Evolutionary conservation across 1,140 invertebrate species (phyloP).

Genomic region (Apis dorsata): DNA sequence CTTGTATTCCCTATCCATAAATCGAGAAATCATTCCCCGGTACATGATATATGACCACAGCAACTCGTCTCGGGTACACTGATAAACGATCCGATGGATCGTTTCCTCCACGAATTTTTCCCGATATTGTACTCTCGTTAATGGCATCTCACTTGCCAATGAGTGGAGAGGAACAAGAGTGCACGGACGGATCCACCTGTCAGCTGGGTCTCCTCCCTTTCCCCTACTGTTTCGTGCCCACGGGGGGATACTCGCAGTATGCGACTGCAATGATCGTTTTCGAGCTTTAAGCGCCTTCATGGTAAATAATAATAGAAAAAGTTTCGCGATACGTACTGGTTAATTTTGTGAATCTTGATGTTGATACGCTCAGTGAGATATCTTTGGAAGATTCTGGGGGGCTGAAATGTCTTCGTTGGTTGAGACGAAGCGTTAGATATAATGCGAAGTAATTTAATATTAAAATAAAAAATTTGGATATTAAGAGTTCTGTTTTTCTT

Average conservation of each 20-base stretch:
- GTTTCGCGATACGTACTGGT: too few species aligned
- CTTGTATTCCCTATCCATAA: slow-evolving; percentile 38
- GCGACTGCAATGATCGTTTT: slow-evolving; percentile 42
- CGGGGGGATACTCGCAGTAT: slow-evolving; percentile 52
- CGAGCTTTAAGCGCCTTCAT: slow-evolving; percentile 70
- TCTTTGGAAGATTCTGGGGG: too few species aligned
- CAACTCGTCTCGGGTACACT: slow-evolving; percentile 43
- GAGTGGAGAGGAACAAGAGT: not conserved
- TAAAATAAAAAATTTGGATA: too few species aligned
- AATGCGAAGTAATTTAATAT: too few species aligned
- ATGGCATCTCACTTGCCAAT: slow-evolving; percentile 59
- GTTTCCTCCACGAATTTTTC: slow-evolving; percentile 54
- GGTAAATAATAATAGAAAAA: slow-evolving; percentile 22
- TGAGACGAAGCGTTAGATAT: too few species aligned
- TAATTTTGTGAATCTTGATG: too few species aligned
- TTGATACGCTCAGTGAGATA: too few species aligned
- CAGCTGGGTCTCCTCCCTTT: slow-evolving; percentile 37
- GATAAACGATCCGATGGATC: slow-evolving; percentile 57
- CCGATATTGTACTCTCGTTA: slow-evolving; percentile 57
- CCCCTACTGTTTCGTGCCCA: slow-evolving; percentile 29
- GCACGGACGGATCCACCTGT: slow-evolving; percentile 62
- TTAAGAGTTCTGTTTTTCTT: not conserved
- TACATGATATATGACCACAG: slow-evolving; percentile 46
- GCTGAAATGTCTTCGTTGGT: too few species aligned
- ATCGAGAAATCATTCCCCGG: slow-evolving; percentile 35